A percentile compares a stretch with the other conserved stretches of the same genome.
Evolutionary conservation across 2,888 invertebrate species (phyloP).

Genomic region (Hybos culiciformis): DNA sequence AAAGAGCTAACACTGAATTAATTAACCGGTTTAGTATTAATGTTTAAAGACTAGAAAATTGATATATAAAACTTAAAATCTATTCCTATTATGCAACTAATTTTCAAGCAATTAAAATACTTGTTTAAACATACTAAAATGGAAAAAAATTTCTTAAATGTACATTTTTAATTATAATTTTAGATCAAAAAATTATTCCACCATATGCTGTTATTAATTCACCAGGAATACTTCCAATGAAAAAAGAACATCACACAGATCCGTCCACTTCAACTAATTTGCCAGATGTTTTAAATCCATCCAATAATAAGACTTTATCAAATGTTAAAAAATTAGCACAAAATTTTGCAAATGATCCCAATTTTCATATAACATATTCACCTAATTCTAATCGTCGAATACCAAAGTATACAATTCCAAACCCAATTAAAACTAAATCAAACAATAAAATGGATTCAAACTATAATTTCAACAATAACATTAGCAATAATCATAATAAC

Average conservation of each 20-base stretch:
- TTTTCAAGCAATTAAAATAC: background rate
- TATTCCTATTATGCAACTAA: too few relatives aligned
- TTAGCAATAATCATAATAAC: background rate
- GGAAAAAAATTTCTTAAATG: background rate
- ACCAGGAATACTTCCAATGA: background rate
- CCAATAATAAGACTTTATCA: conserved; percentile 9
- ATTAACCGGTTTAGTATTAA: too few relatives aligned
- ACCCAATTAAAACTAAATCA: conserved; percentile 9
- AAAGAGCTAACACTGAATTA: too few relatives aligned
- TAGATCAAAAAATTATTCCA: conserved; percentile 11
- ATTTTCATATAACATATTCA: conserved; percentile 17
- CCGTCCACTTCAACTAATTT: conserved; percentile 9
- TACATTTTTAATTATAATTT: background rate
- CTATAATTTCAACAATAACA: background rate
- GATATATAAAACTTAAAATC: too few relatives aligned
- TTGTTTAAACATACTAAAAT: background rate
- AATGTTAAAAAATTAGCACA: conserved; percentile 27
- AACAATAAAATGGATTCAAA: conserved; percentile 5
- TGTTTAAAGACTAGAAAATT: too few relatives aligned
- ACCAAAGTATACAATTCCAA: conserved; percentile 19
- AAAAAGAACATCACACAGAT: conserved; percentile 1
- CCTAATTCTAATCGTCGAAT: conserved; percentile 16
- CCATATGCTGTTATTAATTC: conserved; percentile 14
- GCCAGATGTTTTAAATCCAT: conserved; percentile 1
- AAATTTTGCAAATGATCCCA: conserved; percentile 26